A percentile compares a stretch with the other conserved stretches of the same genome.
These are phyloP conservation scores for Lamellibrachia columna DNA, from an alignment of 2,888 invertebrate genomes.

Conservation along the genomic window DNA sequence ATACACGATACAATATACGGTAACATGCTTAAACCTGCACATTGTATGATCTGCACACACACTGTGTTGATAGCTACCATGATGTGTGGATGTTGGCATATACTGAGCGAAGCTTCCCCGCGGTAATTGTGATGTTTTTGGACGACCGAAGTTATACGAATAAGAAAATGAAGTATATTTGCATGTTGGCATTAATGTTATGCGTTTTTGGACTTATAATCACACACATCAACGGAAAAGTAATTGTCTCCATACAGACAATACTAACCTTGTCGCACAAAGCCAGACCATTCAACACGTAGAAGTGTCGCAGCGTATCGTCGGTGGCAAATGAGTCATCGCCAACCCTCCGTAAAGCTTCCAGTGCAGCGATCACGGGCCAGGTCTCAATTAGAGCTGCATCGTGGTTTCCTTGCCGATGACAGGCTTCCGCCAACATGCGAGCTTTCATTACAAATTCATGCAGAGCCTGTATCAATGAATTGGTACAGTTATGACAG, in stretches of 20 bases:
- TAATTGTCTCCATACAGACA: neutral
- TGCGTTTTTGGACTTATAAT: too few relatives aligned
- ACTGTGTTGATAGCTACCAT: too few relatives aligned
- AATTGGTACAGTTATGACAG: neutral
- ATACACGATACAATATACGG: too few relatives aligned
- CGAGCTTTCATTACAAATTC: neutral
- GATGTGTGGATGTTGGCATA: too few relatives aligned
- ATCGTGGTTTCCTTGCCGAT: neutral
- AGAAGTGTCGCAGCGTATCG: too few relatives aligned
- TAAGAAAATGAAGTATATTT: too few relatives aligned
- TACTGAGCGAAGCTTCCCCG: too few relatives aligned
- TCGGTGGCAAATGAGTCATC: neutral
- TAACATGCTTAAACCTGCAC: too few relatives aligned
- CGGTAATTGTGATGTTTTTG: too few relatives aligned
- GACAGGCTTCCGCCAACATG: neutral
- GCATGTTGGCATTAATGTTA: too few relatives aligned
- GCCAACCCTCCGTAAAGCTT: neutral
- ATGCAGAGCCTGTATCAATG: neutral
- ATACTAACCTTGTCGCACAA: neutral
- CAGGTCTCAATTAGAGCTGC: neutral
- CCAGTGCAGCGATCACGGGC: neutral
- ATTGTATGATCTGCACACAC: too few relatives aligned
- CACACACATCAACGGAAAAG: neutral
- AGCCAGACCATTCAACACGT: neutral
- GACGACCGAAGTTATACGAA: too few relatives aligned